A percentile compares a stretch with the other conserved stretches of the same genome.
These are phyloP conservation scores for Metacarcinus magister DNA, from an alignment of 2,888 invertebrate genomes.

Conservation along the genomic window DNA sequence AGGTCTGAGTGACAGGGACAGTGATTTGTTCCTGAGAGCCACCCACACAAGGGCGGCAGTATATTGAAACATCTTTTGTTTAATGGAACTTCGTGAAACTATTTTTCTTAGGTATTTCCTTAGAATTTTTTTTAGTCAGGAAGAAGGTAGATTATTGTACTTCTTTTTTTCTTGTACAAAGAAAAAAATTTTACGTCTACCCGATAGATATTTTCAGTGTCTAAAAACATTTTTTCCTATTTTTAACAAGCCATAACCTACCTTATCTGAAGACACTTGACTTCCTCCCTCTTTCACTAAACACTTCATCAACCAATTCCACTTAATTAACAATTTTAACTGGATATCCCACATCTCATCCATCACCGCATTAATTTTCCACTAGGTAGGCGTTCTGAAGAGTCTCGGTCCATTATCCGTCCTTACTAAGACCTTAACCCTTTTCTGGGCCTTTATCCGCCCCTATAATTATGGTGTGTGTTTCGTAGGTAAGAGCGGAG, in stretches of 20 bases:
- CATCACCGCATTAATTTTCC: neutral
- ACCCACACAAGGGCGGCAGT: too few species aligned
- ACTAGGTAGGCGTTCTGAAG: neutral
- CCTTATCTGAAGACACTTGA: neutral
- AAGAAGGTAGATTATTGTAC: too few species aligned
- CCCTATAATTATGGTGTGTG: neutral
- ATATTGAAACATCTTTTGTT: too few species aligned
- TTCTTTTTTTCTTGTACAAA: too few species aligned
- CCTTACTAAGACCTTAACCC: neutral
- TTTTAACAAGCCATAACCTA: neutral
- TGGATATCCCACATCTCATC: neutral
- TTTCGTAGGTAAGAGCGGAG: neutral
- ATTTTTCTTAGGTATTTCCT: too few species aligned
- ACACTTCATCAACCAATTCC: neutral
- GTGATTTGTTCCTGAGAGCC: too few species aligned
- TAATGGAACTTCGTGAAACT: too few species aligned
- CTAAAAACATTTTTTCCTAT: too few species aligned
- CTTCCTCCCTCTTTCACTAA: neutral
- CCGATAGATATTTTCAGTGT: too few species aligned
- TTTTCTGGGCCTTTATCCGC: neutral
- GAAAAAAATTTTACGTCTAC: too few species aligned
- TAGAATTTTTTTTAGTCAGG: too few species aligned
- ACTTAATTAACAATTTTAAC: neutral
- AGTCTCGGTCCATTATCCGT: neutral
- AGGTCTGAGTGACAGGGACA: too few species aligned